Evolutionary conservation across 2,888 invertebrate genomes (phyloP), one percentile per base, ranked within the genome.

Genomic region (Plemyria rubiginata): DNA sequence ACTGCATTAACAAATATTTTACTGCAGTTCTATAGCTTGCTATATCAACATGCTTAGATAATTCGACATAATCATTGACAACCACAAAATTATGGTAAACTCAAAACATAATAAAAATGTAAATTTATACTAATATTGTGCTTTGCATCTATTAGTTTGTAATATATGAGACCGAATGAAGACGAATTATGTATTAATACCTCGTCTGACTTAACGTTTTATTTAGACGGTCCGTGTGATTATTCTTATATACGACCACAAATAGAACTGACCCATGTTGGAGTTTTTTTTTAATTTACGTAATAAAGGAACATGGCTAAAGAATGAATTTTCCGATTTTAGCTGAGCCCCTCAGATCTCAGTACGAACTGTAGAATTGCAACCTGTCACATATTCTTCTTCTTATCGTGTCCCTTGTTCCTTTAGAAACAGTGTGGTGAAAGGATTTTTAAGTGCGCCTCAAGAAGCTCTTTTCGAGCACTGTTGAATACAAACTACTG

Each of bases 51-150:
- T 16, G 15, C 16, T 16, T 4, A 16, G 45, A 45, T 45, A 16
- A 45, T 29, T 59, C 15, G 62, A 67, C 68, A 69, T 62, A 68
- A 70, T 66, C 54, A 41, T 70, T 70, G 58, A 76, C 71, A 65
- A 68, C 69, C 65, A 74, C 75, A 70, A 76, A 78, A 77, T 38
- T 79, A 76, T 51, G 71, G 5, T 73, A 69, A 71, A 77, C 76
- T 76, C 78, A 75, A 77, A 75, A 73, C 70, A 76, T 77, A 78
- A 84, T 86, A 82, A 83, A 86, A 77, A 86, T 86, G 84, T 72
- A 66, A 86, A 86, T 85, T 78, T 77, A 80, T 79, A 78, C 78
- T 76, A 80, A 84, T 84, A 80, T 77, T 79, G 75, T 75, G 76
- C 73, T 71, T 66, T 54, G 49, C 63, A 65, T 69, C 71, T 66